These are phyloP conservation scores for Aphelinus certus DNA, from an alignment of 1,140 invertebrate genomes.

Conservation along the genomic window DNA sequence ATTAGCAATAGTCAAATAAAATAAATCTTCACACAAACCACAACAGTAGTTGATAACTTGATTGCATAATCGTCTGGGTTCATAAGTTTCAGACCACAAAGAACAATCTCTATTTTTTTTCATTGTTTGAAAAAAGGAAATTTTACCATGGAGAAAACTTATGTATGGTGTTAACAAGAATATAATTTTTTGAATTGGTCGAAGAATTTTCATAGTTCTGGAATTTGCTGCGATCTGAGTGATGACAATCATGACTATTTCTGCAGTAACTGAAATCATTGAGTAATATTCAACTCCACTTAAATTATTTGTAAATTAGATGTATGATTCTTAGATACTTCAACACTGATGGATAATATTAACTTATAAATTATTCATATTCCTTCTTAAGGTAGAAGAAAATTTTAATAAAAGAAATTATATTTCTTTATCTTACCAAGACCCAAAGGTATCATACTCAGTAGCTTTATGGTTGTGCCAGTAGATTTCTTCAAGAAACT, in stretches of 20 bases:
- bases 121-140: slow-evolving; percentile 49
- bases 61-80: no score
- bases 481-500: slow-evolving; percentile 54
- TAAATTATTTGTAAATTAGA: no score
- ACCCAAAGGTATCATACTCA: slow-evolving; percentile 49
- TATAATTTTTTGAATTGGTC: slow-evolving; percentile 50
- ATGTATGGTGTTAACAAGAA: slow-evolving; percentile 58
- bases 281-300: no score
- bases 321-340: no score
- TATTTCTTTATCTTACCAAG: slow-evolving; percentile 46
- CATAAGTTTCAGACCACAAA: no score
- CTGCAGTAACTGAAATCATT: slow-evolving; percentile 50
- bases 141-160: slow-evolving; percentile 57
- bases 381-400: no score
- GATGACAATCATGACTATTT: slow-evolving; percentile 23
- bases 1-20: no score
- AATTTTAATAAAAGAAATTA: no score
- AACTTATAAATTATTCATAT: no score
- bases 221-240: not conserved
- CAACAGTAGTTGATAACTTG: no score
- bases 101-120: slow-evolving; percentile 29
- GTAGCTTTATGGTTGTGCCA: slow-evolving; percentile 45
- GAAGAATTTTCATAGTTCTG: slow-evolving; percentile 34
- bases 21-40: no score
- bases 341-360: no score